Evolutionary conservation across 2,113 vertebrate genomes (phyloP), one percentile per base, ranked within the genome.

Genomic region (Alaudala cheleensis): DNA sequence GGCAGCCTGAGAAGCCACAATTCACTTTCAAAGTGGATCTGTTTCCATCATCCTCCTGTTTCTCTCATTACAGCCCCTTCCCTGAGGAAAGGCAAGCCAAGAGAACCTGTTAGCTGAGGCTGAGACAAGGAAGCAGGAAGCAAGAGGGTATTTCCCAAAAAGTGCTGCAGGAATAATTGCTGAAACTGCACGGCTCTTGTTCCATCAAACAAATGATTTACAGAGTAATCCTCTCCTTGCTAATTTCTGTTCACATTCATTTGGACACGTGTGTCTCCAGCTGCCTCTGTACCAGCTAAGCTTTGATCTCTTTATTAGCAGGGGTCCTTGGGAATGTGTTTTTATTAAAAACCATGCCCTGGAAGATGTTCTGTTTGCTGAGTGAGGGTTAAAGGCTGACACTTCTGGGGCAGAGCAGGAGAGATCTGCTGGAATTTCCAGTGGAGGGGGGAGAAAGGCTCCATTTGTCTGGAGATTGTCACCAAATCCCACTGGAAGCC

Each of bases 281-380:
- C 54, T 37, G 74, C 76, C 64, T 93, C 76, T 80, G 70, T 17
- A 50, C 2, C 80, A 77, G 73, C 87, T 40, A 29, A 86, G 84
- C 69, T 72, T 62, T 96, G 94, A 96, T 96, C 72, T 94, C 61
- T 82, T 62, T 10, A 73, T 58, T 77, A 66, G 50, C 90, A 73
- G 74, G 71, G 34, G 60, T 53, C 71, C 74, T 67, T 33, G 60
- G 83, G 60, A 96, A 71, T 33, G 77, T 22, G 78, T 85, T 93
- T 97, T 89, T 69, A 92, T 93, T 83, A 70, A 86, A 92, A 95
- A 94, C 73, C 51, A 45, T 14, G 58, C 69, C 62, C 57, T 89
- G 70, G 88, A 87, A 95, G 86, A 71, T 40, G 49, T 56, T 77
- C 80, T 47, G 5, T 22, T 71, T 71, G 61, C 90, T 69, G 49